A percentile compares a stretch with the other conserved stretches of the same genome.
Evolutionary conservation across 2,888 invertebrate species (phyloP).

Genomic region (Rhagonycha fulva): DNA sequence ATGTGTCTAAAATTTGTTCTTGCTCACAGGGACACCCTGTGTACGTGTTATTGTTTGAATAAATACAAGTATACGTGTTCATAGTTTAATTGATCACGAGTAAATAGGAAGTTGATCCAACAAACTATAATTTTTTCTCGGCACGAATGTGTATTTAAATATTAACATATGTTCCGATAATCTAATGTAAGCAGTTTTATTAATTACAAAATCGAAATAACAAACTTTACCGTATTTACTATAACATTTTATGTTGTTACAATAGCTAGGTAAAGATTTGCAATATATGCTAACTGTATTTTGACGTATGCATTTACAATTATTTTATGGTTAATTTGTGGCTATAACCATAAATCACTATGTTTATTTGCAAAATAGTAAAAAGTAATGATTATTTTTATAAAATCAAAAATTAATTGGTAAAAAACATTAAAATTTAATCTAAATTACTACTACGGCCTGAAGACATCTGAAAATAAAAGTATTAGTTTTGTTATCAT

Average conservation of each 20-base stretch:
- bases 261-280: neutral
- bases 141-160: neutral
- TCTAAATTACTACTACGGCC: neutral
- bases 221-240: neutral
- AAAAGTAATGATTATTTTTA: too few species aligned
- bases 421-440: neutral
- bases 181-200: neutral
- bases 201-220: neutral
- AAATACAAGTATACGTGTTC: neutral
- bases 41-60: neutral
- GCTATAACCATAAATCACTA: too few species aligned
- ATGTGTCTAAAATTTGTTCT: too few species aligned
- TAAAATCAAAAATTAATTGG: too few species aligned
- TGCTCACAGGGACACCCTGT: too few species aligned
- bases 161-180: neutral
- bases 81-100: neutral
- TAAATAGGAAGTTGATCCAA: neutral
- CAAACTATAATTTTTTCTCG: neutral
- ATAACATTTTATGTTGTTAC: neutral
- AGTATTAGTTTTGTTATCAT: neutral
- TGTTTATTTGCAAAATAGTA: too few species aligned
- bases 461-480: too few species aligned
- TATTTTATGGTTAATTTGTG: neutral
- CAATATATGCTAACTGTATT: neutral
- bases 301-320: neutral